Conservation (phyloP, 2,888 invertebrate genomes). For the Cephus rjabovi region DNA sequence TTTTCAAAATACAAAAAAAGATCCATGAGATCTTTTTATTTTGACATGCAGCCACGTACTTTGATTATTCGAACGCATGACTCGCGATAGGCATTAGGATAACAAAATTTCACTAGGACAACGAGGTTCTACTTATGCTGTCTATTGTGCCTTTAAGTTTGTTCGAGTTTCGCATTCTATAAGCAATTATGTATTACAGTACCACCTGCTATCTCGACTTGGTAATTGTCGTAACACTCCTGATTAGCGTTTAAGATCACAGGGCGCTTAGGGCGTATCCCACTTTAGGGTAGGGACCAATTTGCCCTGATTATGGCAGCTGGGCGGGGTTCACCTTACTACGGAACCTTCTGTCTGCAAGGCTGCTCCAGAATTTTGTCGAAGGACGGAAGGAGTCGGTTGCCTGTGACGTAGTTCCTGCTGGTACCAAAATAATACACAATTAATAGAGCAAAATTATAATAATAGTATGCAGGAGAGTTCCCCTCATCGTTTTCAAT, state of each 20-base stretch:
- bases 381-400: neutral
- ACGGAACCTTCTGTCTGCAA: neutral
- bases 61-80: neutral
- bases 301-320: constrained; percentile 49
- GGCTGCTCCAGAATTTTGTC: neutral
- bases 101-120: neutral
- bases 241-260: constrained; percentile 52
- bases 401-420: neutral
- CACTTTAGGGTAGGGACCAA: constrained; percentile 37
- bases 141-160: neutral
- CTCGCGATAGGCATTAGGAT: neutral
- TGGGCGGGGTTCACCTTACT: constrained; percentile 17
- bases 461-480: neutral
- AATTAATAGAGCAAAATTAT: neutral
- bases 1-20: neutral
- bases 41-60: neutral
- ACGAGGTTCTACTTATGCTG: neutral
- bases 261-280: constrained; percentile 41
- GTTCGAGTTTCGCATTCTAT: neutral
- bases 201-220: constrained; percentile 34
- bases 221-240: constrained; percentile 42
- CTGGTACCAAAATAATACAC: neutral
- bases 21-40: neutral
- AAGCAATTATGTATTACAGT: constrained; percentile 4
- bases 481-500: neutral